A percentile compares a stretch with the other conserved stretches of the same genome.
These are phyloP conservation scores for Acrossocheilus wenchowensis DNA, from an alignment of 2,797 vertebrate genomes.

Conservation along the genomic window DNA sequence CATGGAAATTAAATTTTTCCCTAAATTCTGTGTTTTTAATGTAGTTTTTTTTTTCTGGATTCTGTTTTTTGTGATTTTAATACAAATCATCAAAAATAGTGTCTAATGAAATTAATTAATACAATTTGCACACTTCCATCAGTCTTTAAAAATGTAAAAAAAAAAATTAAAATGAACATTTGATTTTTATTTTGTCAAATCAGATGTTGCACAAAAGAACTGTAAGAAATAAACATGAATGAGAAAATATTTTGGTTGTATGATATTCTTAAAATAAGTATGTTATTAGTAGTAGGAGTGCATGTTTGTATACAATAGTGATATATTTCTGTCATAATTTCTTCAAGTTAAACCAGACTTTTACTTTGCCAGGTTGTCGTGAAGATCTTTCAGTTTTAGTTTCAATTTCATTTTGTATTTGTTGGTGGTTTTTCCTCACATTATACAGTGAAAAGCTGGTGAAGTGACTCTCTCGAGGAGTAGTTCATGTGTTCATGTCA, in stretches of 20 bases:
- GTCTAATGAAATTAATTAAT: no score
- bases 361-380: background rate
- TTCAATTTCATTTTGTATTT: background rate
- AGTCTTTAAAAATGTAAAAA: no score
- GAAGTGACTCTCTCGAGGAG: background rate
- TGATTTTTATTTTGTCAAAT: no score
- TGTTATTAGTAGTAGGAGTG: background rate
- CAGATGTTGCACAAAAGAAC: background rate
- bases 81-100: no score
- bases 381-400: background rate
- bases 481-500: background rate
- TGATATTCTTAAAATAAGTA: background rate
- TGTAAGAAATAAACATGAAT: background rate
- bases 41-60: no score
- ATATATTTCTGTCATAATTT: background rate
- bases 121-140: no score
- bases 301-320: background rate
- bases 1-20: background rate
- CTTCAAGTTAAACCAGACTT: background rate
- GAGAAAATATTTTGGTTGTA: background rate
- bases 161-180: no score
- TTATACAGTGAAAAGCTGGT: background rate
- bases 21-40: background rate
- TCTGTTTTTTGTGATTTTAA: no score
- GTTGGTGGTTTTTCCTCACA: background rate